Evolutionary conservation across 2,797 vertebrate species (phyloP).

Genomic region (Pangasius mekongensis): DNA sequence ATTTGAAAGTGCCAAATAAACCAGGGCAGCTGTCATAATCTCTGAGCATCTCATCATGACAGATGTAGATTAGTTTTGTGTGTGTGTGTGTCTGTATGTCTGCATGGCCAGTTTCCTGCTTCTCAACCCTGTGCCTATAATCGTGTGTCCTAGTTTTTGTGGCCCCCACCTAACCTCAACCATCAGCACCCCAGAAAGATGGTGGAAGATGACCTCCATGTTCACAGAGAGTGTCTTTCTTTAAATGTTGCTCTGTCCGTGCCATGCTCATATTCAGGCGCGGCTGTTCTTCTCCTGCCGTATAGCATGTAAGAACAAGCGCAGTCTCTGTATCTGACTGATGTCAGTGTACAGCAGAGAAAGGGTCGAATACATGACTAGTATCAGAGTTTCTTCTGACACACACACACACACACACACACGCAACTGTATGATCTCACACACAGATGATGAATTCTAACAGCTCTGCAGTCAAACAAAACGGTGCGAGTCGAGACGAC

Average conservation of each 20-base stretch:
- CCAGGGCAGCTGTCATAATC: neutral
- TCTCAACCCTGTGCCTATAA: neutral
- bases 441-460: neutral
- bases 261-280: slow-evolving; percentile 31
- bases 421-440: neutral
- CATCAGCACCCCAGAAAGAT: neutral
- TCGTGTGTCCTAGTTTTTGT: slow-evolving; percentile 3
- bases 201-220: neutral
- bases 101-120: neutral
- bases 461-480: neutral
- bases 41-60: slow-evolving; percentile 5
- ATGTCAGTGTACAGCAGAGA: slow-evolving; percentile 6
- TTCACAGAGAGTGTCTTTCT: neutral
- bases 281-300: neutral
- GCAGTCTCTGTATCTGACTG: slow-evolving; percentile 10
- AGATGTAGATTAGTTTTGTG: neutral
- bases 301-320: slow-evolving; percentile 14
- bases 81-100: slow-evolving; percentile 2
- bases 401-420: neutral
- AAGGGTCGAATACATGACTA: slow-evolving; percentile 3
- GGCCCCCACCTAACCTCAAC: neutral
- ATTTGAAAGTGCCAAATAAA: neutral
- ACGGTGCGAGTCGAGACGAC: neutral
- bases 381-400: neutral
- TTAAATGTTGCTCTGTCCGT: neutral